Evolutionary conservation across 2,888 invertebrate species (phyloP), one percentile per base, ranked within the genome.

Genomic region (Syrista parreyssii): DNA sequence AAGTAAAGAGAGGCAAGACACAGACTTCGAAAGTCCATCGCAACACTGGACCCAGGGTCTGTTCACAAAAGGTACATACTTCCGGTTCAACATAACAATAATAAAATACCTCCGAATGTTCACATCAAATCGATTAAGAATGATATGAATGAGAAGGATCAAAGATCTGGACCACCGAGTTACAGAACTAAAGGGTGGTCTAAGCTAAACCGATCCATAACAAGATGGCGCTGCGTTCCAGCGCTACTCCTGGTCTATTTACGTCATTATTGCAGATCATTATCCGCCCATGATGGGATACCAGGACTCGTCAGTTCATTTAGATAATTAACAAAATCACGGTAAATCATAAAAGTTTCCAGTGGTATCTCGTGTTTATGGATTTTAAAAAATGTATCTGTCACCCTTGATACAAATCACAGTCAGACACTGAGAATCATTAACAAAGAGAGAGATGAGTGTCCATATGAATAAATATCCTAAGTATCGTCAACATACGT

Each of bases 321-420:
- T 80, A 77, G 79, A 76, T 85, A 87, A 88, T 89, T 84, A 88
- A 86, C 79, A 78, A 85, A 88, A 87, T 87, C 83, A 87, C 55
- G 23, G 6, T 23, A 55, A 55, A 55, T 9, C 23, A 3, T 55
- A 55, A 23, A 15, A 9, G 6, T 6, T 15, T 23, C 2, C 1
- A 23, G 2, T 55, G 23, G 15, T 9, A 55, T 55, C 9, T 55
- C 23, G 9, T 55, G 55, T 23, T 15, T 55, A 1, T 23, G 23
- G 9, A 55, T 1, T 55, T 23, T 23, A 9, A 0, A 23, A 23
- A 55, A 55, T 55, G 23, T 23, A 23, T 23, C 9, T 55, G 9
- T 23, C 23, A 23, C 0, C 6, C 55, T 55, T 23, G 6, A 55
- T 9, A 9, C 0, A 23, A 9, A 2, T 55, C 9, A 9, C 23